Percentiles rank a stretch among this genome's conserved stretches.
These are phyloP conservation scores for Gopherus flavomarginatus DNA, from an alignment of 2,113 vertebrate species.

Conservation along the genomic window DNA sequence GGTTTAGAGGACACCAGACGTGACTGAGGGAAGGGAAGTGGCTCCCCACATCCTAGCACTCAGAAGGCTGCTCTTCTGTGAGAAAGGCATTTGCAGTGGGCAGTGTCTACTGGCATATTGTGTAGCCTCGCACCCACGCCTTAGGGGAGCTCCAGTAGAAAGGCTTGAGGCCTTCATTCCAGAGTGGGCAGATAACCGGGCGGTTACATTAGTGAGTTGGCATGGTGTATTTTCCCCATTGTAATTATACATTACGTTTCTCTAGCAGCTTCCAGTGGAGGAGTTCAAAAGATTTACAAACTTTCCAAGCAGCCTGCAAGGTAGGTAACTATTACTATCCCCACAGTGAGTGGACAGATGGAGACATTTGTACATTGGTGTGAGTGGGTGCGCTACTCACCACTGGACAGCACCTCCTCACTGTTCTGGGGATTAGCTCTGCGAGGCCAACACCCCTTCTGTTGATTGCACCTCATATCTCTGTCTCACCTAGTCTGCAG, in stretches of 20 bases:
- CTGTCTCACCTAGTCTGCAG: background rate
- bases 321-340: background rate
- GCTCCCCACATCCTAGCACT: background rate
- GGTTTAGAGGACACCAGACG: background rate
- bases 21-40: background rate
- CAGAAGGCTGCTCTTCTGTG: background rate
- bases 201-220: rapidly evolving
- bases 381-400: background rate
- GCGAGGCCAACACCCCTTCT: background rate
- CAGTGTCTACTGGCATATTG: background rate
- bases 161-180: background rate
- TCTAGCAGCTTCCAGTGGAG: background rate
- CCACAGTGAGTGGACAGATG: background rate
- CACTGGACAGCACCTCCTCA: background rate
- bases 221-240: background rate
- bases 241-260: background rate
- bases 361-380: background rate
- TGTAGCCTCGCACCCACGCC: background rate
- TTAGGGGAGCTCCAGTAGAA: background rate
- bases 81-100: background rate
- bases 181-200: background rate
- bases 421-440: background rate
- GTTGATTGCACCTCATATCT: background rate
- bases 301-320: background rate
- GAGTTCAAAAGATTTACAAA: background rate